Percentiles rank a stretch among this genome's conserved stretches.
phyloP scores from a whole-genome alignment of 2,888 invertebrate genomes.

The Zootermopsis nevadensis region DNA sequence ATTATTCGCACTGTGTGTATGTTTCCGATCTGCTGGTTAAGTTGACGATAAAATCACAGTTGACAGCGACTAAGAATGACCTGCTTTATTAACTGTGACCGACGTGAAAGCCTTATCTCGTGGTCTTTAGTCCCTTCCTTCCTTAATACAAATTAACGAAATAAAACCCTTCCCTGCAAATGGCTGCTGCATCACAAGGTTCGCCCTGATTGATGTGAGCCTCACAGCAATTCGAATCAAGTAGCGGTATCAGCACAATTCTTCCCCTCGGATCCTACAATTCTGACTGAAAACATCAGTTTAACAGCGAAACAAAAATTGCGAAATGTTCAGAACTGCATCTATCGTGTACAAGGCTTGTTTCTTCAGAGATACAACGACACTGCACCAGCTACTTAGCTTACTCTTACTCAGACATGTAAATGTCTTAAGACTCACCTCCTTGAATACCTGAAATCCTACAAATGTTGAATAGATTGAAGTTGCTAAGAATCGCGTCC shows the following conservation, averaged over 20 bases:
- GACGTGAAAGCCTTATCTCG: neutral
- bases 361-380: too few species aligned
- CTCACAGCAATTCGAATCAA: constrained; percentile 39
- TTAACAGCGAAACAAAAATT: neutral
- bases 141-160: neutral
- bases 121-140: neutral
- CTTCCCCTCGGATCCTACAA: constrained; percentile 2
- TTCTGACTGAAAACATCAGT: neutral
- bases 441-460: too few species aligned
- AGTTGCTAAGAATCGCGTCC: too few species aligned
- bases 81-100: constrained; percentile 4
- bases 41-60: neutral
- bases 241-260: constrained; percentile 43
- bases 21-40: neutral
- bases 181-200: constrained; percentile 5
- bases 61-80: neutral
- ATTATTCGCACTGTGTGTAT: too few species aligned
- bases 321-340: too few species aligned
- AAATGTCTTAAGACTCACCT: too few species aligned
- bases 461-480: too few species aligned
- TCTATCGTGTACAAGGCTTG: too few species aligned
- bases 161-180: constrained; percentile 2
- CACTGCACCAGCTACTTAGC: too few species aligned
- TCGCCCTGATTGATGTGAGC: constrained; percentile 18
- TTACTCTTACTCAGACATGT: too few species aligned